Evolutionary conservation across 1,140 invertebrate species (phyloP), one percentile per base, ranked within the genome.

Genomic region (Parapsyche elsis): DNA sequence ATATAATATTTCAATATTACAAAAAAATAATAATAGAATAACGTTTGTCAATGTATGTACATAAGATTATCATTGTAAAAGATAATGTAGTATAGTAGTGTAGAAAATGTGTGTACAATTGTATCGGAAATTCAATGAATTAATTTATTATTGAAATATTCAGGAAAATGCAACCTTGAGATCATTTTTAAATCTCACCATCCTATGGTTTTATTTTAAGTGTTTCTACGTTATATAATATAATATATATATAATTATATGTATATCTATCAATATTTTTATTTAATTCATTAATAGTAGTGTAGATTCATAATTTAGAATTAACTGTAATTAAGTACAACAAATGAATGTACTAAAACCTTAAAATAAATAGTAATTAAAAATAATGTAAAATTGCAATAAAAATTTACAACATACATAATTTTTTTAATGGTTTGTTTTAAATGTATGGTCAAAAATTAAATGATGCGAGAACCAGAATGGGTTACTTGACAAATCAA

Each of bases 21-120:
- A 73, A 71, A n/a, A n/a, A n/a, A n/a, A 45, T 73, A 44, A 73
- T 73, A 73, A 30, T 73, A 73, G 30, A 73, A n/a, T 44, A n/a
- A n/a, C n/a, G n/a, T n/a, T n/a, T n/a, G n/a, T 53, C 16, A 12
- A 53, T 53, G 12, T 7, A 46, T 53, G 16, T 53, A 53, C 49
- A 53, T 53, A 53, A 14, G 10, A 53, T 14, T 53, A 53, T 53
- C 12, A 5, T 53, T 26, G 24, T 12, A 67, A 67, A 67, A 64
- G 12, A 64, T 59, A 59, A 10, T 67, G 64, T 67, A 30, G 64
- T 9, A 67, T 67, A 67, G 9, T 67, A 67, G 64, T 23, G 30
- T 67, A 14, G 19, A 67, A 24, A 12, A 14, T 67, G 0, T 12
- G 24, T 67, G 10, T 30, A 12, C 12, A 53, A 53, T 67, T 61